These are phyloP conservation scores for Malthinus flaveolus DNA, from an alignment of 2,888 invertebrate genomes.

Conservation along the genomic window DNA sequence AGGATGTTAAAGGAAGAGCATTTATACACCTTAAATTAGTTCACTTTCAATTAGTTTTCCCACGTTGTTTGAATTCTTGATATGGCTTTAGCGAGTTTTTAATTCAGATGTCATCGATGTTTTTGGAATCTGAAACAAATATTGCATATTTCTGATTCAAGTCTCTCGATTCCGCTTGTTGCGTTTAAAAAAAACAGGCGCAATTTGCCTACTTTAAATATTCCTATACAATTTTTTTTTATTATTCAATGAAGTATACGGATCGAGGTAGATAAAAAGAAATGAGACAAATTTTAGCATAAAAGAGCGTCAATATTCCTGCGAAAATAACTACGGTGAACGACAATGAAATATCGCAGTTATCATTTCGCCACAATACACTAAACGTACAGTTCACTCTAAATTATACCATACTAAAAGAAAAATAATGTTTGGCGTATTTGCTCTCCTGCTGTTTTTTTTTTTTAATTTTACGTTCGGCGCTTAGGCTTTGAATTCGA, in stretches of 20 bases:
- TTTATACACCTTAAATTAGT: constrained; percentile 29
- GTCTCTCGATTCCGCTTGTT: constrained; percentile 16
- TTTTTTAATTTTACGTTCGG: constrained; percentile 1
- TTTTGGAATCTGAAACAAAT: constrained; percentile 23
- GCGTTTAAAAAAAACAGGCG: constrained; percentile 11
- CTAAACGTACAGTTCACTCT: constrained; percentile 21
- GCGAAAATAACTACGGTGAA: constrained; percentile 19
- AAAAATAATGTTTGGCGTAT: constrained; percentile 8
- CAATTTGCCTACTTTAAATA: neutral
- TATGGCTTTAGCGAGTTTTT: constrained; percentile 10
- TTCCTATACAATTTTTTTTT: neutral
- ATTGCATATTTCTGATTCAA: constrained; percentile 18
- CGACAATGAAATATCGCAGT: constrained; percentile 24
- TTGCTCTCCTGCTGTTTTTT: neutral
- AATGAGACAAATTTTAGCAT: constrained; percentile 15
- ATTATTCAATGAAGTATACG: constrained; percentile 3
- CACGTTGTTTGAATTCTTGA: constrained; percentile 20
- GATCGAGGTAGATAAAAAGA: constrained; percentile 14
- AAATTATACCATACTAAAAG: constrained; percentile 19
- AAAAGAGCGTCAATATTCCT: constrained; percentile 9
- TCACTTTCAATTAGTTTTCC: constrained; percentile 37
- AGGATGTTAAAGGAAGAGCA: constrained; percentile 21
- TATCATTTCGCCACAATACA: constrained; percentile 18
- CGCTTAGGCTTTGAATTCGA: neutral
- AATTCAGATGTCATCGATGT: constrained; percentile 10